A percentile compares a stretch with the other conserved stretches of the same genome.
Evolutionary conservation across 2,797 vertebrate species (phyloP).

Genomic region (Aeoliscus strigatus): DNA sequence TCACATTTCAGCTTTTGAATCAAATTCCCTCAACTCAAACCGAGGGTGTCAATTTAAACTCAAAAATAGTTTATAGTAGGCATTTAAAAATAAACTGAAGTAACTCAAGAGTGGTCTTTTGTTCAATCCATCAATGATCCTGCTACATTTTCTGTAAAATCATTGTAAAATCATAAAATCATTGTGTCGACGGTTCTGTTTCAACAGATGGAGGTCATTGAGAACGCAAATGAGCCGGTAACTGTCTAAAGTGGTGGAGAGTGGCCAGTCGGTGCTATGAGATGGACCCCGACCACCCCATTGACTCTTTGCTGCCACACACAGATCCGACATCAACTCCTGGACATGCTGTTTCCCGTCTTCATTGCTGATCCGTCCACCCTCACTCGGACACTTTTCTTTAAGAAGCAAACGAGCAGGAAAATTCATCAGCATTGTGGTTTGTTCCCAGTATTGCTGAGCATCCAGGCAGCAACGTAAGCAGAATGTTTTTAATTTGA

Average conservation of each 20-base stretch:
- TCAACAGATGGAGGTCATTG: constrained; percentile 41
- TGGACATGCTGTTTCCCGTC: constrained; percentile 8
- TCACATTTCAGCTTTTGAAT: not conserved
- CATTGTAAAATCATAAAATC: constrained; percentile 12
- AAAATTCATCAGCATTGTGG: not conserved
- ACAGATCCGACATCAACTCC: constrained; percentile 1
- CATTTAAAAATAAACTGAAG: not conserved
- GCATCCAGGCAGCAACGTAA: no score
- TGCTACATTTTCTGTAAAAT: not conserved
- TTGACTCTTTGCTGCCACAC: not conserved
- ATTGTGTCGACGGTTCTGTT: constrained; percentile 25
- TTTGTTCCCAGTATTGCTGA: no score
- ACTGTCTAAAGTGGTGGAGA: constrained; percentile 19
- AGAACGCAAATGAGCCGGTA: constrained; percentile 32
- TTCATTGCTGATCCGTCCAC: constrained; percentile 4
- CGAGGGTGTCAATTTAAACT: not conserved
- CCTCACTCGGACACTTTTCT: constrained; percentile 13
- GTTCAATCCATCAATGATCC: not conserved
- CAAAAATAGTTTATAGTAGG: not conserved
- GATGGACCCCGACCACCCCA: not conserved
- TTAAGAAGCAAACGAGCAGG: constrained; percentile 2
- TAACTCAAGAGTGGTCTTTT: not conserved
- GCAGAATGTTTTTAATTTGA: no score
- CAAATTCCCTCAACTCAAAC: no score
- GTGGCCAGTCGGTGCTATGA: constrained; percentile 44